Evolutionary conservation across 2,113 vertebrate genomes (phyloP).

Genomic region (Todiramphus saurophagus): DNA sequence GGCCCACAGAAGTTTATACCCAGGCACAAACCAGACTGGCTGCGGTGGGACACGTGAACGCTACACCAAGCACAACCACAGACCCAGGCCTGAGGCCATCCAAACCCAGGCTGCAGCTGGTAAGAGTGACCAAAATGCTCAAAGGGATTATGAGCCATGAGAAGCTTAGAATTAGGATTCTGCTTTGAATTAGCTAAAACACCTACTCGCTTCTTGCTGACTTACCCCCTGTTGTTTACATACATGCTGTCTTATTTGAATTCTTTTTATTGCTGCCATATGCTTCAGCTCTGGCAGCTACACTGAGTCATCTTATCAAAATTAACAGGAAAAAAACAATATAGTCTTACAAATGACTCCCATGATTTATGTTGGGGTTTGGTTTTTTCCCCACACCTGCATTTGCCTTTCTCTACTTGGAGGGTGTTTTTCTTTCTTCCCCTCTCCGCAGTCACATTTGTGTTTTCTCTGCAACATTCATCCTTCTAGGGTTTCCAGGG

Average conservation of each 20-base stretch:
- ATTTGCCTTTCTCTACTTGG: background rate
- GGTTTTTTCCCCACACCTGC: background rate
- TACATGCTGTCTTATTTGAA: background rate
- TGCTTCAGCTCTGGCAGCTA: background rate
- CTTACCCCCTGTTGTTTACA: background rate
- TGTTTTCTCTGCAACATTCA: background rate
- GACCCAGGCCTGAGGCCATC: background rate
- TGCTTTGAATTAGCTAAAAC: background rate
- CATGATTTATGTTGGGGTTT: background rate
- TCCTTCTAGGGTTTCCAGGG: background rate
- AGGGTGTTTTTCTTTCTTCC: background rate
- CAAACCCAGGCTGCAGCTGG: background rate
- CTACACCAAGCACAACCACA: accelerated
- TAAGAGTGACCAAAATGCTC: background rate
- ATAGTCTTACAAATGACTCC: background rate
- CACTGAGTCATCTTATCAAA: background rate
- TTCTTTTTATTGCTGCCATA: background rate
- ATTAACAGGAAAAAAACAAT: background rate
- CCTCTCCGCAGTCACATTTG: background rate
- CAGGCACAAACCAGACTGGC: background rate
- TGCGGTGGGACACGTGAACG: background rate
- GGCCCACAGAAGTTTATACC: background rate
- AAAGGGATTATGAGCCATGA: background rate
- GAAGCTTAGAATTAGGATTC: background rate
- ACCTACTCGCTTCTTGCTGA: background rate